Conservation (phyloP, 2,113 vertebrate species). For the Petroica traversi region DNA sequence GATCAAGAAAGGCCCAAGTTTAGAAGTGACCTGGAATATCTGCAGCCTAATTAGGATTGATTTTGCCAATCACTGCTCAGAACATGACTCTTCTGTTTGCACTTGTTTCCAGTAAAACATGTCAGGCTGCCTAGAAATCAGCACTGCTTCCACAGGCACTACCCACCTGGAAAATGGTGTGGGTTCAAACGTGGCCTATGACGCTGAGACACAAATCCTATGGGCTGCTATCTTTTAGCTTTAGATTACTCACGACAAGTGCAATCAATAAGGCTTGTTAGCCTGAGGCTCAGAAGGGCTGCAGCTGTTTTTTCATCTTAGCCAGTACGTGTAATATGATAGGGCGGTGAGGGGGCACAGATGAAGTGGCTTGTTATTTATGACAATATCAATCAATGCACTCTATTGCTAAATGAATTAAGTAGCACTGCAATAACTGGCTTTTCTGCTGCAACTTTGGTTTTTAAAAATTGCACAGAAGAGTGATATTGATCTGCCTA, state of each 20-base stretch:
- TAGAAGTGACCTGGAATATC: conserved; percentile 45
- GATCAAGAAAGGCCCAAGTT: conserved; percentile 42
- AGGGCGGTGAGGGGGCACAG: neutral
- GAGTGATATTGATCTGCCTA: conserved; percentile 7
- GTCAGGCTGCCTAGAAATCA: neutral
- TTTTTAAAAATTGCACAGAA: conserved; percentile 36
- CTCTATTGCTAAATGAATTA: conserved; percentile 47
- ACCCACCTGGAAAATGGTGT: neutral
- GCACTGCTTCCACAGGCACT: neutral
- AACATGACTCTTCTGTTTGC: neutral
- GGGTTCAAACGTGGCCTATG: neutral
- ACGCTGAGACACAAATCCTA: neutral
- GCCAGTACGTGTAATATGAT: neutral
- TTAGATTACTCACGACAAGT: conserved; percentile 37
- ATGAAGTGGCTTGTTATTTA: conserved; percentile 38
- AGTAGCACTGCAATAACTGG: neutral
- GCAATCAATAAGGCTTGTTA: conserved; percentile 51
- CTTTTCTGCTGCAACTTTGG: conserved; percentile 27
- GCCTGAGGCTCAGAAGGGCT: conserved; percentile 16
- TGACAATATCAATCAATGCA: conserved; percentile 49
- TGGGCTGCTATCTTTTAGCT: conserved; percentile 12
- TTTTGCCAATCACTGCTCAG: conserved; percentile 8
- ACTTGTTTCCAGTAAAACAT: neutral
- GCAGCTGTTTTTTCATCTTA: neutral
- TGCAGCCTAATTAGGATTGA: conserved; percentile 27